Conservation (phyloP, 2,113 vertebrate species). For the Lagopus leucura region DNA sequence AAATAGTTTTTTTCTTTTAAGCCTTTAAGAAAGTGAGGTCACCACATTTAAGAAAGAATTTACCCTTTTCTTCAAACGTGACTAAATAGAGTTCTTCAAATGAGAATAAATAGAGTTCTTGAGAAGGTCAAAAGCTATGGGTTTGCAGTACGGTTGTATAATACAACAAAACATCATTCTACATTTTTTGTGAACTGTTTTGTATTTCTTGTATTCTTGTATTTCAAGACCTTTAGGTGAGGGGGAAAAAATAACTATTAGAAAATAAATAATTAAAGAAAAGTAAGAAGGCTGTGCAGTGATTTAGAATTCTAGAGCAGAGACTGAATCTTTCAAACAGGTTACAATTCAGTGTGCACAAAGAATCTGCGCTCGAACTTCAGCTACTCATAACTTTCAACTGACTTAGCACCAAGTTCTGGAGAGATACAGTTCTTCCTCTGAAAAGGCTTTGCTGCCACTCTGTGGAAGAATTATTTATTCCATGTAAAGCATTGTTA, state of each 20-base stretch:
- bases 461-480: conserved; percentile 71
- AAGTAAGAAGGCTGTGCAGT: neutral
- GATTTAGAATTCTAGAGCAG: neutral
- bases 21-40: neutral
- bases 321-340: neutral
- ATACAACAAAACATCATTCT: neutral
- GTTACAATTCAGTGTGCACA: neutral
- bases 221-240: neutral
- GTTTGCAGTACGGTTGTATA: neutral
- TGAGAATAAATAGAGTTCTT: neutral
- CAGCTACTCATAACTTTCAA: neutral
- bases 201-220: neutral
- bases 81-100: neutral
- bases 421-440: neutral
- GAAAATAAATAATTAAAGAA: neutral
- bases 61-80: neutral
- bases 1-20: conserved; percentile 39
- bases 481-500: neutral
- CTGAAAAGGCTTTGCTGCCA: conserved; percentile 78
- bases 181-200: neutral
- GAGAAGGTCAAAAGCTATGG: neutral
- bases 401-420: neutral
- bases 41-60: neutral
- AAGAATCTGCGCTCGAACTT: neutral
- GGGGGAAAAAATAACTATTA: neutral